Evolutionary conservation across 2,888 invertebrate species (phyloP).

Genomic region (Conistra vaccinii): DNA sequence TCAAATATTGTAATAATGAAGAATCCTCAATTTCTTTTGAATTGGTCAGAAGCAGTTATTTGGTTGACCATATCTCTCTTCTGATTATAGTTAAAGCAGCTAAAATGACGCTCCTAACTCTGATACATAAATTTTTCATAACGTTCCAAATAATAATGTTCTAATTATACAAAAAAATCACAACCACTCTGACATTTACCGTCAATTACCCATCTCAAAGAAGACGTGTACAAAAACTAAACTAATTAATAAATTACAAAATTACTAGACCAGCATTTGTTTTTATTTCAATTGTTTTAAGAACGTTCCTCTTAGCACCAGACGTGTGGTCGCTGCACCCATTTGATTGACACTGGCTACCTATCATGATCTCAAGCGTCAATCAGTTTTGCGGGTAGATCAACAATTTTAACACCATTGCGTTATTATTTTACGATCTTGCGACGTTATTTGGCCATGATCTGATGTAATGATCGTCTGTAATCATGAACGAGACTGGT

Average conservation of each 20-base stretch:
- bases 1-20: background rate
- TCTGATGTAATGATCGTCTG: conserved; percentile 54
- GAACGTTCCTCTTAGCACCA: conserved; percentile 29
- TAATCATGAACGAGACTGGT: conserved; percentile 4
- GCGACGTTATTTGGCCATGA: conserved; percentile 62
- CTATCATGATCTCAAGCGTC: conserved; percentile 54
- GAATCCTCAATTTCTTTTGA: background rate
- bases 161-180: background rate
- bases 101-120: background rate
- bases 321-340: conserved; percentile 38
- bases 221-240: conserved; percentile 43
- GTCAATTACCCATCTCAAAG: conserved; percentile 35
- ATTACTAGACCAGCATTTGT: conserved; percentile 45
- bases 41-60: background rate
- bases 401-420: conserved; percentile 64
- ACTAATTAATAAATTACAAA: conserved; percentile 57
- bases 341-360: conserved; percentile 58
- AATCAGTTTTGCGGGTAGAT: conserved; percentile 60
- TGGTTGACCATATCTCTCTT: no score
- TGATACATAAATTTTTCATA: conserved; percentile 1
- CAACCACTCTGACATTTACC: conserved; percentile 25
- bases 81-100: background rate
- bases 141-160: conserved; percentile 12
- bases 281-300: conserved; percentile 18
- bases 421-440: conserved; percentile 65